phyloP scores from a whole-genome alignment of 2,797 vertebrate species.

The Periparus ater region DNA sequence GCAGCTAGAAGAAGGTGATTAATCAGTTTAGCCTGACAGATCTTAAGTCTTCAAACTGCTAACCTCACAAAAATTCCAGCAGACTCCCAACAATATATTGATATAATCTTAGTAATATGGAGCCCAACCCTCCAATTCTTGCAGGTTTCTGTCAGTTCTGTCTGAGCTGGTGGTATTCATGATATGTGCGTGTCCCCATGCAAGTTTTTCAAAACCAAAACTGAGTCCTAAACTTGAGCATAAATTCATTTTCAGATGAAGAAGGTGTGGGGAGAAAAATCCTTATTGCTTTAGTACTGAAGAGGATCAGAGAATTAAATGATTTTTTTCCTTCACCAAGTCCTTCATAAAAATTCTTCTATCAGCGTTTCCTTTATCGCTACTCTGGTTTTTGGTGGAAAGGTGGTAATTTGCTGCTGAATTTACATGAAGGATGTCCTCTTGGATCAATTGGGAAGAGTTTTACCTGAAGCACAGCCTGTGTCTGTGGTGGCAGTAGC shows the following conservation, averaged over 20 bases:
- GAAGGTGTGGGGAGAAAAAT: neutral
- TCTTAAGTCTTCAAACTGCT: conserved; percentile 13
- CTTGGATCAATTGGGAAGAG: neutral
- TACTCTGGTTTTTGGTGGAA: neutral
- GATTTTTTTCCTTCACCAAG: neutral
- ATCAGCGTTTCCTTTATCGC: rapidly evolving
- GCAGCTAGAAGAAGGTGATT: conserved; percentile 1
- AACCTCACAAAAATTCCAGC: conserved; percentile 23
- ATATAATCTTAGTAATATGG: neutral
- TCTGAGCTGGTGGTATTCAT: neutral
- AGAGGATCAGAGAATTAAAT: neutral
- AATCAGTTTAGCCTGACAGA: conserved; percentile 43
- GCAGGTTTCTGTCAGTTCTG: neutral
- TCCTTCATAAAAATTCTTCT: neutral
- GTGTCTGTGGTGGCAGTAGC: neutral
- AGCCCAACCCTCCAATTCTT: neutral
- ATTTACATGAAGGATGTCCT: neutral
- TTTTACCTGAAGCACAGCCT: neutral
- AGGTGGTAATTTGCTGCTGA: neutral
- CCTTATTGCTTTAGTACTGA: neutral
- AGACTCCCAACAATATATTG: neutral
- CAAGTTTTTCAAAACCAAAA: neutral
- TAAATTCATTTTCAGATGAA: neutral
- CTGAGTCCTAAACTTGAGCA: neutral
- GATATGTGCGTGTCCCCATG: no score